Evolutionary conservation across 1,140 invertebrate genomes (phyloP).

Genomic region (Pseudomyrmex pallidus): DNA sequence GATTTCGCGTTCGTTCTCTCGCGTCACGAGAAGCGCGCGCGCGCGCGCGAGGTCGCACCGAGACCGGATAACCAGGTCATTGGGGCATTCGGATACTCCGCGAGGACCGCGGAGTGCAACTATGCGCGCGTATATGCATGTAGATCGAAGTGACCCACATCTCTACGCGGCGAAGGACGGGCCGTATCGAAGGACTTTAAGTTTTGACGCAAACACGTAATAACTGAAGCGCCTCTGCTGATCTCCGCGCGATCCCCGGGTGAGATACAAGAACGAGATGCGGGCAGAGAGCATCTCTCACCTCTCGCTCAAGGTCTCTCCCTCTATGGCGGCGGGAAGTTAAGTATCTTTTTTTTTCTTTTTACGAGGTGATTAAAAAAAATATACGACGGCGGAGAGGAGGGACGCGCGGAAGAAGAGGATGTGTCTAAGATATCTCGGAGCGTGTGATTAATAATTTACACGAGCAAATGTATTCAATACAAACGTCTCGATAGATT

Average conservation of each 20-base stretch:
- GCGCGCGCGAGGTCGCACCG: constrained; percentile 67
- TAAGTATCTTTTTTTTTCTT: too few relatives aligned
- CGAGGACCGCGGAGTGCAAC: constrained; percentile 65
- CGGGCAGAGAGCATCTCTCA: neutral
- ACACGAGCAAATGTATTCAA: too few relatives aligned
- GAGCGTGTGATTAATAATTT: too few relatives aligned
- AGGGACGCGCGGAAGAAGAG: too few relatives aligned
- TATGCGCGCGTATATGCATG: constrained; percentile 71
- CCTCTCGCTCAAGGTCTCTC: neutral
- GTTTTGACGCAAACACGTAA: constrained; percentile 57
- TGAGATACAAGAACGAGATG: neutral
- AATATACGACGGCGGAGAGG: too few relatives aligned
- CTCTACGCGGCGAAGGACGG: constrained; percentile 12
- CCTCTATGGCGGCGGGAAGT: too few relatives aligned
- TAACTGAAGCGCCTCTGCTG: constrained; percentile 4
- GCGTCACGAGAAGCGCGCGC: constrained; percentile 15
- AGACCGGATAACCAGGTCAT: constrained; percentile 78
- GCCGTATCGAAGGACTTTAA: constrained; percentile 55
- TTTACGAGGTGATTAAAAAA: too few relatives aligned
- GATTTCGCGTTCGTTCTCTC: constrained; percentile 61
- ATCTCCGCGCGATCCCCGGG: constrained; percentile 10
- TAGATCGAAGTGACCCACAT: constrained; percentile 62
- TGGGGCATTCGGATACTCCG: constrained; percentile 74
- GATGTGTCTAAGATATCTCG: too few relatives aligned
- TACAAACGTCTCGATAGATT: too few relatives aligned